A percentile compares a stretch with the other conserved stretches of the same genome.
phyloP scores from a whole-genome alignment of 2,113 vertebrate species.

The Heptranchias perlo region DNA sequence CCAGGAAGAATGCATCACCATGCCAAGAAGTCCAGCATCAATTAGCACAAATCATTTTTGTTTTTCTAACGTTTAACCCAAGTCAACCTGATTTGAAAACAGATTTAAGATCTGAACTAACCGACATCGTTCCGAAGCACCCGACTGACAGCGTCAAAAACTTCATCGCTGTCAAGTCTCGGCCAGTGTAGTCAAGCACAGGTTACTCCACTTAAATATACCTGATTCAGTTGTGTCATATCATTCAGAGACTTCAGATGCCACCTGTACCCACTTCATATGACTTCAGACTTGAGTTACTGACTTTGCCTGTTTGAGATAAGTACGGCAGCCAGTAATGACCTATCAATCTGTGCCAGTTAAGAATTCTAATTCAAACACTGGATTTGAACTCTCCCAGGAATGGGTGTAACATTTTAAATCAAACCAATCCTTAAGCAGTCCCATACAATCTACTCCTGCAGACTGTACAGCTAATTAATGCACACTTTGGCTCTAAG shows the following conservation, averaged over 20 bases:
- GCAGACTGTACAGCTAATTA: neutral
- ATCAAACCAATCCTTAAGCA: neutral
- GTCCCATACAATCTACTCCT: too few species aligned
- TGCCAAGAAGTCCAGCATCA: neutral
- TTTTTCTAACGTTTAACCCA: neutral
- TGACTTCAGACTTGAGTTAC: neutral
- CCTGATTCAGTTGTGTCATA: neutral
- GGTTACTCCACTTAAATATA: too few species aligned
- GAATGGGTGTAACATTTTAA: neutral
- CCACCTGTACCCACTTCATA: neutral
- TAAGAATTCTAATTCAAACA: neutral
- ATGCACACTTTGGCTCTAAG: neutral
- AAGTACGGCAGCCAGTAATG: neutral
- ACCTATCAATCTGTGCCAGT: neutral
- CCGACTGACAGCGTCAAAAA: neutral
- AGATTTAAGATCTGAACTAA: neutral
- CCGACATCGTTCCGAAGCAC: neutral
- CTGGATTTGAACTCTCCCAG: neutral
- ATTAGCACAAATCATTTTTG: neutral
- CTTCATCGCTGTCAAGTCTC: neutral
- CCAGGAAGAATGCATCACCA: neutral
- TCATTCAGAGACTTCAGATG: neutral
- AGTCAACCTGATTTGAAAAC: neutral
- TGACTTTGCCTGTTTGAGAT: neutral
- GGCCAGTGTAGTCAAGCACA: neutral